Base-by-base conservation (phyloP, 2,888 invertebrate genomes). In the Platycnemis pennipes region DNA sequence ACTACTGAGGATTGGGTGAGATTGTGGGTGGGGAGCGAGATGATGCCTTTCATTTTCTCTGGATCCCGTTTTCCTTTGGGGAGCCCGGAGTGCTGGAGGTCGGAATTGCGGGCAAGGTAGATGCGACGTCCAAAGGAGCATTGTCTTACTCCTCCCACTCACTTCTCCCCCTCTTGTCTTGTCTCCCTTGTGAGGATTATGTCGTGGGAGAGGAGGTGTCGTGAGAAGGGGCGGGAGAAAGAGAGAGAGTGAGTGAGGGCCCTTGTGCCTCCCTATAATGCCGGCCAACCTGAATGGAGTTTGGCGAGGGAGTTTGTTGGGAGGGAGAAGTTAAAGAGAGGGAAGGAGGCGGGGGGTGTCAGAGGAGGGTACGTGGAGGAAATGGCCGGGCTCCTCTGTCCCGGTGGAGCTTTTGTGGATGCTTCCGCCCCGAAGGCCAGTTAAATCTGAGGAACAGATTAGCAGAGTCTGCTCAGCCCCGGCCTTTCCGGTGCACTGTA, bases 401-500 rank as follows among this genome's bases (percentile, higher is more conserved):
- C 77, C 77, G 19, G 87, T 1, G 87, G 87, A 87, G 91, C 91
- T 91, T 91, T 63, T 56, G 44, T 56, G 91, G 44, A 91, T 26
- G 49, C 63, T 91, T 63, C 63, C 45, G 63, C 63, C 69, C 91
- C 69, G 44, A 19, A 37, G 63, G 91, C n/a, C 37, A 91, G 63
- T 91, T 63, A 91, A 91, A 63, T 63, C 91, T 63, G 91, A 91
- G 69, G 63, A 63, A 91, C 91, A 45, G 91, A 91, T 91, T 91
- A 91, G 63, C 42, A 63, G 88, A 88, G 69, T 56, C 63, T 37
- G 22, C 45, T n/a, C 87, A 11, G 11, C 3, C 45, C 63, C 45
- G 46, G 37, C 37, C 37, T 88, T 88, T 49, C 31, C 22, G 19
- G 37, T 53, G 31, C 53, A 22, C 26, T 26, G 1, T 45, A 87